Conservation (phyloP, 2,113 vertebrate species). For the Tupaia chinensis region DNA sequence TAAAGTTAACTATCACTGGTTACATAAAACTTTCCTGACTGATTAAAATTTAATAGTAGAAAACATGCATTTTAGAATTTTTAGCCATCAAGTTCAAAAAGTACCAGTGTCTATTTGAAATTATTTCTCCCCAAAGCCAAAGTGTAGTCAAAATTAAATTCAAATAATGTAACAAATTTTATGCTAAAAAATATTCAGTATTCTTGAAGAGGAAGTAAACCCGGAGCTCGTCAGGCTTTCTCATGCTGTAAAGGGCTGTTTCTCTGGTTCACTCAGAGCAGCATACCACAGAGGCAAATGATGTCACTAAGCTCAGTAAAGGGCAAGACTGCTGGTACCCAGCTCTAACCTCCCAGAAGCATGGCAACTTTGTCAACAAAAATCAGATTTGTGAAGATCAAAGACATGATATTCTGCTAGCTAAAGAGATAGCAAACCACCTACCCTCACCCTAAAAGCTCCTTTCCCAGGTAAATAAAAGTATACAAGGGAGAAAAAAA, state of each 20-base stretch:
- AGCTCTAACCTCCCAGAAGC: slow-evolving; percentile 77
- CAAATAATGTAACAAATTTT: slow-evolving; percentile 81
- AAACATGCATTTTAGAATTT: slow-evolving; percentile 87
- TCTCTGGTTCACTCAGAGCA: slow-evolving; percentile 82
- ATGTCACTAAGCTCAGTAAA: slow-evolving; percentile 63
- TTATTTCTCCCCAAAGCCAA: slow-evolving; percentile 74
- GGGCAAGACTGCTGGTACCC: slow-evolving; percentile 59
- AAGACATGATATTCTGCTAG: slow-evolving; percentile 84
- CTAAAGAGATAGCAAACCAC: slow-evolving; percentile 81
- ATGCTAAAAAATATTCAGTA: slow-evolving; percentile 82
- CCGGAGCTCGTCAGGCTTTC: slow-evolving; percentile 79
- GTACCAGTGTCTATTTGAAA: slow-evolving; percentile 84
- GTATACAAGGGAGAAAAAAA: slow-evolving; percentile 65
- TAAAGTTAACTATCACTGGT: slow-evolving; percentile 78
- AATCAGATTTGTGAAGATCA: slow-evolving; percentile 79
- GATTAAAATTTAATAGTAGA: slow-evolving; percentile 85
- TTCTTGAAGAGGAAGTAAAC: slow-evolving; percentile 83
- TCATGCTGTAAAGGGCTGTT: slow-evolving; percentile 78
- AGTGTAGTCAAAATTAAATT: slow-evolving; percentile 80
- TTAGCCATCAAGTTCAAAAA: slow-evolving; percentile 81
- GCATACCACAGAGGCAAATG: slow-evolving; percentile 78
- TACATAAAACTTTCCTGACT: slow-evolving; percentile 82
- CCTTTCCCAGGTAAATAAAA: slow-evolving; percentile 77
- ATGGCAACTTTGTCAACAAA: slow-evolving; percentile 81
- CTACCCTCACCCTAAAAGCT: slow-evolving; percentile 68